Percentiles rank a stretch among this genome's conserved stretches.
These are phyloP conservation scores for Leptinotarsa tumamoca DNA, from an alignment of 2,888 invertebrate genomes.

Conservation along the genomic window DNA sequence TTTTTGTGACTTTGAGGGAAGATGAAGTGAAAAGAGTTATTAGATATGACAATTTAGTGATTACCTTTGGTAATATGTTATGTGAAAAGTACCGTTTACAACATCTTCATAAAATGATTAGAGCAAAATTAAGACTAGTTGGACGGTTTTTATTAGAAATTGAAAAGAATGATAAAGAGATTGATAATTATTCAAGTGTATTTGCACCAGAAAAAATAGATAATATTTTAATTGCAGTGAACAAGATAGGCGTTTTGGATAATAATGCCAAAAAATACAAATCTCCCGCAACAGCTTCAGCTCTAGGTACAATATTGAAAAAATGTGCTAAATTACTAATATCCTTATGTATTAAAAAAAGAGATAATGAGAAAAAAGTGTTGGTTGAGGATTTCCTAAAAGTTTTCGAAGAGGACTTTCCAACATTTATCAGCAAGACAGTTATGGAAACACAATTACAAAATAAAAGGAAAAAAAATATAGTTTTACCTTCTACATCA, in stretches of 20 bases:
- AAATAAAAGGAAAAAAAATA: background rate
- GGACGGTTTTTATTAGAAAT: background rate
- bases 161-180: background rate
- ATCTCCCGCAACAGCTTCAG: background rate
- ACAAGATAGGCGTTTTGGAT: background rate
- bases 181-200: background rate
- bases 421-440: background rate
- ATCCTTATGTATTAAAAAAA: background rate
- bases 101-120: background rate
- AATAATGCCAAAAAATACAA: background rate
- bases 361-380: background rate
- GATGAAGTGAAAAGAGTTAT: background rate
- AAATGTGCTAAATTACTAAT: background rate
- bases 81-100: background rate
- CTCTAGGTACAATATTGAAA: background rate
- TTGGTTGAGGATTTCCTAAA: background rate
- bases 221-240: background rate
- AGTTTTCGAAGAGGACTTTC: background rate
- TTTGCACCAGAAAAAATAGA: background rate
- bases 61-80: background rate
- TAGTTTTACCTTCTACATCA: background rate
- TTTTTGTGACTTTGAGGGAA: background rate
- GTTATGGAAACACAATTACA: background rate
- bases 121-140: background rate
- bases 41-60: background rate